phyloP scores from a whole-genome alignment of 1,140 invertebrate species.

The Pinna nobilis region DNA sequence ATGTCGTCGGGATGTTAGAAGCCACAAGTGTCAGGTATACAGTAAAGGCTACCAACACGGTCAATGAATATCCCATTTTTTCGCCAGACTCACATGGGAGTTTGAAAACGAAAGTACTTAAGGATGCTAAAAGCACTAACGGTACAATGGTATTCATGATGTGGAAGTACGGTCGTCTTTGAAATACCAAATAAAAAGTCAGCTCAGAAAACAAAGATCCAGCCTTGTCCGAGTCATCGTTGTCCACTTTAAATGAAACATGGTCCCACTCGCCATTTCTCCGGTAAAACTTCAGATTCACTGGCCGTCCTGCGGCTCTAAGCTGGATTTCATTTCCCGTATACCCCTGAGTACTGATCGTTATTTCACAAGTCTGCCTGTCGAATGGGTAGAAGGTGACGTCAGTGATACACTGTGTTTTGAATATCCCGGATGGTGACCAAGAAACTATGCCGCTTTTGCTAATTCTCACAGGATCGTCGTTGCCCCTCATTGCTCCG shows the following conservation, averaged over 20 bases:
- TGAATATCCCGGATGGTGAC: conserved; percentile 36
- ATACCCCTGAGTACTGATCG: conserved; percentile 52
- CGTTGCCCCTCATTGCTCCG: conserved; percentile 1
- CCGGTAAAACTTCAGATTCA: conserved; percentile 7
- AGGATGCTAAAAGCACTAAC: conserved; percentile 25
- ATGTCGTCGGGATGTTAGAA: conserved; percentile 35
- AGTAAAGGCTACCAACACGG: conserved; percentile 37
- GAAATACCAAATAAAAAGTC: conserved; percentile 10
- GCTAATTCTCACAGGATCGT: not conserved
- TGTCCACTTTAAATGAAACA: not conserved
- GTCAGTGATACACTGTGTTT: conserved; percentile 93
- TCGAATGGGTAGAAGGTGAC: conserved; percentile 84
- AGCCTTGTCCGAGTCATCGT: not conserved
- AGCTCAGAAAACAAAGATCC: not conserved
- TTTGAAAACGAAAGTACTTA: conserved; percentile 35
- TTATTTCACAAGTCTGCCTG: conserved; percentile 79
- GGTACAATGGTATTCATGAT: conserved; percentile 40
- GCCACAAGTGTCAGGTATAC: conserved; percentile 40
- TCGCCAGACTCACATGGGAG: conserved; percentile 37
- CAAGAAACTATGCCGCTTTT: conserved; percentile 39
- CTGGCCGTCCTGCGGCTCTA: not conserved
- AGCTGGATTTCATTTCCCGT: conserved; percentile 34
- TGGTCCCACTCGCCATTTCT: conserved; percentile 30
- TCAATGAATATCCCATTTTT: conserved; percentile 42
- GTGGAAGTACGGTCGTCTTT: conserved; percentile 22